phyloP scores from a whole-genome alignment of 2,797 vertebrate genomes.

The Gila robusta region DNA sequence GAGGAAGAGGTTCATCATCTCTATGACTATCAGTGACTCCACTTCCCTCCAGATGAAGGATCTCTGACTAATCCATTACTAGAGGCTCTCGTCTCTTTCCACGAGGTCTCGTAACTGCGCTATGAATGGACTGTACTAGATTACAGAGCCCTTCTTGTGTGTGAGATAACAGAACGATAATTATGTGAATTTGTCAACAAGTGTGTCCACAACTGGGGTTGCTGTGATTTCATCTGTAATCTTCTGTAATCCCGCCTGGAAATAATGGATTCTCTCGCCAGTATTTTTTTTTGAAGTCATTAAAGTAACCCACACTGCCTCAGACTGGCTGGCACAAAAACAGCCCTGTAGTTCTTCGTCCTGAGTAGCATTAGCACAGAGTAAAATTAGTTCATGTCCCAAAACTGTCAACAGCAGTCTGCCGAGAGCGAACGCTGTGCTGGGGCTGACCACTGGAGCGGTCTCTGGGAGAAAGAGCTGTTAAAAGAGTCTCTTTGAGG shows the following conservation, averaged over 20 bases:
- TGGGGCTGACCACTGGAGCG: constrained; percentile 3
- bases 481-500: constrained; percentile 1
- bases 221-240: constrained; percentile 51
- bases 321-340: constrained; percentile 8
- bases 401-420: constrained; percentile 48
- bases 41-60: constrained; percentile 51
- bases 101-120: not conserved
- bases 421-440: not conserved
- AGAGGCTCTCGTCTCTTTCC: constrained; percentile 55
- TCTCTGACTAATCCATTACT: constrained; percentile 58
- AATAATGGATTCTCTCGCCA: constrained; percentile 14
- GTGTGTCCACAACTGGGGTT: constrained; percentile 34
- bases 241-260: constrained; percentile 50
- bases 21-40: constrained; percentile 44
- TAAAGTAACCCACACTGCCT: constrained; percentile 24
- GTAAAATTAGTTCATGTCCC: constrained; percentile 51
- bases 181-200: constrained; percentile 59
- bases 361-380: constrained; percentile 10
- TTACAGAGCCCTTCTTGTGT: constrained; percentile 61
- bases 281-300: constrained; percentile 40
- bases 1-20: constrained; percentile 51
- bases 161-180: constrained; percentile 51
- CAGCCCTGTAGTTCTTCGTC: constrained; percentile 14
- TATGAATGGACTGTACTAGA: constrained; percentile 32
- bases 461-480: constrained; percentile 11